phyloP scores from a whole-genome alignment of 2,888 invertebrate genomes.

The Lycia hirtaria region DNA sequence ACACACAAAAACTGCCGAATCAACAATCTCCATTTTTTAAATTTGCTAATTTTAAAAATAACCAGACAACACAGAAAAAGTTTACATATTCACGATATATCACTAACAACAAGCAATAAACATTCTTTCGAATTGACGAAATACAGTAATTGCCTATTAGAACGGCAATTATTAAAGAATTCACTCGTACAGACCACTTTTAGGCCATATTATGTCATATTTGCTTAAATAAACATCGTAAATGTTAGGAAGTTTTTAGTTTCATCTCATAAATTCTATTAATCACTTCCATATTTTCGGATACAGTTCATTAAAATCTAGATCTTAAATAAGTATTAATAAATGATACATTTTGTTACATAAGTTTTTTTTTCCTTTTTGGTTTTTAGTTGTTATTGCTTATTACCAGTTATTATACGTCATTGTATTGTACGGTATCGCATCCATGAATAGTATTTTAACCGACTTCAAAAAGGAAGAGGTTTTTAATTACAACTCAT shows the following conservation, averaged over 20 bases:
- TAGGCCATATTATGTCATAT: slow-evolving; percentile 16
- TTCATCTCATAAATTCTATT: slow-evolving; percentile 25
- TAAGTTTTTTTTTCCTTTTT: neutral
- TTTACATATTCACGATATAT: neutral
- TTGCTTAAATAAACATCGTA: slow-evolving; percentile 16
- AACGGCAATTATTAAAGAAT: slow-evolving; percentile 14
- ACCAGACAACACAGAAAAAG: neutral
- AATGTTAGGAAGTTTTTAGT: slow-evolving; percentile 24
- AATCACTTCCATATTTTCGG: slow-evolving; percentile 12
- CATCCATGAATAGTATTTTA: too few species aligned
- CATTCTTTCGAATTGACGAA: slow-evolving; percentile 4
- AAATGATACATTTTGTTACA: neutral
- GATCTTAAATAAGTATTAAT: neutral
- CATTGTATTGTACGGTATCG: too few species aligned
- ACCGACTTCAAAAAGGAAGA: too few species aligned
- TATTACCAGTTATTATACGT: too few species aligned
- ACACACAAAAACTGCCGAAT: too few species aligned
- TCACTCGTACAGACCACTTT: slow-evolving; percentile 2
- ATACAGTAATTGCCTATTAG: slow-evolving; percentile 15
- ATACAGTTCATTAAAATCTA: slow-evolving; percentile 10
- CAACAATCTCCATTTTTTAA: too few species aligned
- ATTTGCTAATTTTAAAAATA: too few species aligned
- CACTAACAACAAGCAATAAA: slow-evolving; percentile 11
- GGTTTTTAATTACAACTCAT: too few species aligned
- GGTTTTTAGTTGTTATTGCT: too few species aligned